Evolutionary conservation across 2,797 vertebrate genomes (phyloP), one percentile per base, ranked within the genome.

Genomic region (Macrochelys suwanniensis): DNA sequence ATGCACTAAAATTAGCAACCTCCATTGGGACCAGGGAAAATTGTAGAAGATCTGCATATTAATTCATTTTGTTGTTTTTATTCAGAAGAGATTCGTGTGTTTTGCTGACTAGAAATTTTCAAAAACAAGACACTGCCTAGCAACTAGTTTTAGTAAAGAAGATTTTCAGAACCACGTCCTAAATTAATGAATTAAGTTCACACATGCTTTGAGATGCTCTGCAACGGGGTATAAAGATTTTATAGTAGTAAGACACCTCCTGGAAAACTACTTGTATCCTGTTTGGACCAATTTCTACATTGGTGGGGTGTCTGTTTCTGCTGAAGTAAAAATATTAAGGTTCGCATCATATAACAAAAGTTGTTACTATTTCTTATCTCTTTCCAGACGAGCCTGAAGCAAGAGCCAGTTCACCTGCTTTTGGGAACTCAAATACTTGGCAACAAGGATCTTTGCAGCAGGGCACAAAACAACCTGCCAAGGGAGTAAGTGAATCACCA

Each of bases 401-500:
- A 86, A 95, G 91, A 90, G 31, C 7, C 19, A 93, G 88, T 82
- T 65, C 5, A 92, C 81, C 47, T 28, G 50, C 85, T 94, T 90
- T 76, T 61, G 15, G 68, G 33, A 95, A 26, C 49, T 87, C 71
- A 77, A 87, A 25, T 85, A 82, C 33, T 4, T 96, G 37, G 84
- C 77, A 90, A 85, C 53, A 86, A 47, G 68, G 47, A 42, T 80
- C 37, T 90, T 81, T 91, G 80, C 56, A 85, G 54, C 57, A 88
- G n/a, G 56, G 76, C 74, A 84, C 61, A 25, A 84, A 92, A 92
- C 25, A 95, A 89, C 54, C 57, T 85, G 88, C 84, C 85, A 85
- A 79, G 88, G 92, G 33, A 95, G 80, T 87, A 96, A 95, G 95
- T 94, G 86, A 96, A 96, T 97, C 95, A 97, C 87, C 88, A 82